Conservation (phyloP, 2,797 vertebrate species). For the Trematomus bernacchii region DNA sequence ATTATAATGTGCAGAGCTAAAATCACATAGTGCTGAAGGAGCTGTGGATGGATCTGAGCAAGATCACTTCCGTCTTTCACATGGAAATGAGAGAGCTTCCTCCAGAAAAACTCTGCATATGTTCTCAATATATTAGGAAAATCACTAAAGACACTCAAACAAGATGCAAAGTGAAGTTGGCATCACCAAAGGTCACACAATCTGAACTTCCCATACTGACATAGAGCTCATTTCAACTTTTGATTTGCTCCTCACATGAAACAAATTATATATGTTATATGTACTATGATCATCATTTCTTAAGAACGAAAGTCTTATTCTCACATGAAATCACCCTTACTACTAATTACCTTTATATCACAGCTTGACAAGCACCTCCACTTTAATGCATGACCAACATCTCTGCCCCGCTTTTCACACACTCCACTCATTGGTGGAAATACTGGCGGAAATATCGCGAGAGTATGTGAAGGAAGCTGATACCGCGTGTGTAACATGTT, state of each 20-base stretch:
- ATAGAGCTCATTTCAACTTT: not conserved
- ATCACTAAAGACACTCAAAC: slow-evolving; percentile 81
- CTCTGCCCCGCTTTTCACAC: not conserved
- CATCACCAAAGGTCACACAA: slow-evolving; percentile 43
- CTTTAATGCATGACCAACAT: not conserved
- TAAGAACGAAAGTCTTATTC: too few relatives aligned
- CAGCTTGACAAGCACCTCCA: not conserved
- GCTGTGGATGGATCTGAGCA: slow-evolving; percentile 39
- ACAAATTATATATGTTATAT: not conserved
- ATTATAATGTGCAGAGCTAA: slow-evolving; percentile 25
- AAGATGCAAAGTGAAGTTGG: slow-evolving; percentile 85
- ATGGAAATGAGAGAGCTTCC: slow-evolving; percentile 80
- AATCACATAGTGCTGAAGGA: slow-evolving; percentile 51
- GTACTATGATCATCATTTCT: not conserved
- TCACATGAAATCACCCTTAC: not conserved
- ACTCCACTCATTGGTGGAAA: too few relatives aligned
- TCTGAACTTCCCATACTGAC: not conserved
- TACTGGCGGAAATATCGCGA: slow-evolving; percentile 67
- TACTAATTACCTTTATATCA: not conserved
- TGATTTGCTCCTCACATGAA: not conserved
- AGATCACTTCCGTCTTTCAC: slow-evolving; percentile 52
- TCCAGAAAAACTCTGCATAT: slow-evolving; percentile 77
- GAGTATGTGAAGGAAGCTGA: slow-evolving; percentile 39
- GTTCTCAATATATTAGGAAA: slow-evolving; percentile 84
- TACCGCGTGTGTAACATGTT: slow-evolving; percentile 43